phyloP scores from a whole-genome alignment of 2,888 invertebrate species.

The Gymnoscelis rufifasciata region DNA sequence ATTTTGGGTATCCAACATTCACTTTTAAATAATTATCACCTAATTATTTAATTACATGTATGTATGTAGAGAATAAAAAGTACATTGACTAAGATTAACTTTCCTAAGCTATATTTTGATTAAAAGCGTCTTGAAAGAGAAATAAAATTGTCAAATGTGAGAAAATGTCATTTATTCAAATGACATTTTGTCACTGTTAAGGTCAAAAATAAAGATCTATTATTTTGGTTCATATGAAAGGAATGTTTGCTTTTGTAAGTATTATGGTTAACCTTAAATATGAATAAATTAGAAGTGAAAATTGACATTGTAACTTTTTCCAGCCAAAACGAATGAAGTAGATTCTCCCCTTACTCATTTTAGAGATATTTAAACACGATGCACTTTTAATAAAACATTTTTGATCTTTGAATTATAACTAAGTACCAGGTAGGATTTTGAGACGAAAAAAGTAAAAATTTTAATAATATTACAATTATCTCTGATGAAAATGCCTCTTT shows the following conservation, averaged over 20 bases:
- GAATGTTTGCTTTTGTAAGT: no score
- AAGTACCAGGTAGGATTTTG: no score
- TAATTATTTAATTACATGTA: slow-evolving; percentile 54
- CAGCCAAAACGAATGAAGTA: slow-evolving; percentile 33
- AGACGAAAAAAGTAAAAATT: no score
- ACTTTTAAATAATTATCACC: slow-evolving; percentile 50
- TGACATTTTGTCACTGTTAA: no score
- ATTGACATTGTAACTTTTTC: slow-evolving; percentile 41
- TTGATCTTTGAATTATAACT: no score
- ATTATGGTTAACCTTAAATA: not conserved
- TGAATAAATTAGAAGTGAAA: no score
- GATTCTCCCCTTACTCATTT: slow-evolving; percentile 43
- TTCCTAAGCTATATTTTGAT: slow-evolving; percentile 19
- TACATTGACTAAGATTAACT: slow-evolving; percentile 29
- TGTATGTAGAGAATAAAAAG: slow-evolving; percentile 66
- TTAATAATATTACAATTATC: no score
- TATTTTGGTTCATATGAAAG: no score
- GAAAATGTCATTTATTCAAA: not conserved
- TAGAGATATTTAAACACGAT: no score
- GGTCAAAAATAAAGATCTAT: not conserved
- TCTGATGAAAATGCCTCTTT: no score
- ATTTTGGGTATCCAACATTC: slow-evolving; percentile 57
- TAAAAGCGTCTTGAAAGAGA: not conserved
- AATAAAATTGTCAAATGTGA: not conserved
- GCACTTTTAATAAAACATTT: no score